Conservation (phyloP, 2,888 invertebrate genomes). For the Trachelus stipa region DNA sequence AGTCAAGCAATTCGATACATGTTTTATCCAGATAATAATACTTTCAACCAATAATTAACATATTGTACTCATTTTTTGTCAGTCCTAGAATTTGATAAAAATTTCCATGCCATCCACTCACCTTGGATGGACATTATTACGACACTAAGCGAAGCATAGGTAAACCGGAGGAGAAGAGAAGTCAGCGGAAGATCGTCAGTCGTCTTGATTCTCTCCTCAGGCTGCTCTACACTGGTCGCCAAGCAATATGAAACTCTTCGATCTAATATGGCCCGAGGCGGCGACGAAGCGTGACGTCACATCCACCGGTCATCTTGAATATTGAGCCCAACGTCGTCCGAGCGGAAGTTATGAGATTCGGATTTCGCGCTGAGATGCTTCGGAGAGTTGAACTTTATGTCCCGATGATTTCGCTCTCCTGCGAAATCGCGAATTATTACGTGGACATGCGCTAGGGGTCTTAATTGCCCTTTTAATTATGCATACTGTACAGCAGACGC, state of each 20-base stretch:
- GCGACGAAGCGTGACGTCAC: slow-evolving; percentile 66
- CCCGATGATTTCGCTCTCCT: slow-evolving; percentile 42
- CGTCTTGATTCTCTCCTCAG: neutral
- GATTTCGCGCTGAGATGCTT: slow-evolving; percentile 42
- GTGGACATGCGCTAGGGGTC: neutral
- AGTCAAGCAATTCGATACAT: neutral
- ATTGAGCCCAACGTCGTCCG: slow-evolving; percentile 62
- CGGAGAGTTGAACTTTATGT: slow-evolving; percentile 35
- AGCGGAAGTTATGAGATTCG: slow-evolving; percentile 66
- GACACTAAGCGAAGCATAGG: slow-evolving; percentile 53
- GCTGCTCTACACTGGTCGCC: slow-evolving; percentile 33
- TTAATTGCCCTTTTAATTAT: neutral
- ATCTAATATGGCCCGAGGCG: slow-evolving; percentile 64
- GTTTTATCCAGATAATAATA: neutral
- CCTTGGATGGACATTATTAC: slow-evolving; percentile 55
- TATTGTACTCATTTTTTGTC: neutral
- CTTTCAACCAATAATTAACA: neutral
- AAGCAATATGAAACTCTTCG: slow-evolving; percentile 64
- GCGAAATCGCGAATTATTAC: slow-evolving; percentile 21
- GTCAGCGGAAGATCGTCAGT: neutral
- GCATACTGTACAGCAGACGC: neutral
- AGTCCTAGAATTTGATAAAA: neutral
- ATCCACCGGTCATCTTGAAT: slow-evolving; percentile 65
- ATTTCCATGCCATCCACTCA: neutral
- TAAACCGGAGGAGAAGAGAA: slow-evolving; percentile 40